Percentiles rank a stretch among this genome's conserved stretches.
Evolutionary conservation across 2,113 vertebrate genomes (phyloP).

Genomic region (Typhlomys cinereus): DNA sequence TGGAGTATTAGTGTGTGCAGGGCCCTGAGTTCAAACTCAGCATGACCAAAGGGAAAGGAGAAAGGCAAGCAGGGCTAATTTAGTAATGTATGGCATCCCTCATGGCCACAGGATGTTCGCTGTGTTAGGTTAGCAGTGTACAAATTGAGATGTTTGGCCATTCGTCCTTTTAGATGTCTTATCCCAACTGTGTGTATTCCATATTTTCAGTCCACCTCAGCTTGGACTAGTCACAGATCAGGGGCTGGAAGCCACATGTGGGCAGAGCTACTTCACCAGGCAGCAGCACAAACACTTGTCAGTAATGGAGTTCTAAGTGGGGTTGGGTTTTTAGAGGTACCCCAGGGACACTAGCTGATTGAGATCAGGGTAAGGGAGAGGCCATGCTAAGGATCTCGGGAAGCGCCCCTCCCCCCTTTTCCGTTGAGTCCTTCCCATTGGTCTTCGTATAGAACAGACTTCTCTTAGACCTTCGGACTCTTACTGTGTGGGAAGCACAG

Average conservation of each 20-base stretch:
- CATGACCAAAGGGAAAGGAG: neutral
- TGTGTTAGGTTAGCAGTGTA: neutral
- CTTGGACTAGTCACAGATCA: neutral
- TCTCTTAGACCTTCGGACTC: neutral
- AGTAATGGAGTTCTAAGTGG: neutral
- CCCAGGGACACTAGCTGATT: neutral
- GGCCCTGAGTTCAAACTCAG: neutral
- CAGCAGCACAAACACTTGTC: too few species aligned
- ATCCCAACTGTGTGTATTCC: neutral
- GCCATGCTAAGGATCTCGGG: fast-evolving
- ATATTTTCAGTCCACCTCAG: neutral
- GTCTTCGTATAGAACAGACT: neutral
- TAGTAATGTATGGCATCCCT: neutral
- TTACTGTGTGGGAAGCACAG: neutral
- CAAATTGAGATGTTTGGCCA: neutral
- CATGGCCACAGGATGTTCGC: neutral
- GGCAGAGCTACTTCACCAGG: neutral
- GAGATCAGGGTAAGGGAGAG: too few species aligned
- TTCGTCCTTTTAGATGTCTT: neutral
- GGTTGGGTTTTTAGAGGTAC: neutral
- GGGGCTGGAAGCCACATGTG: neutral
- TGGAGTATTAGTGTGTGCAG: neutral
- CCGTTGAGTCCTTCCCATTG: neutral
- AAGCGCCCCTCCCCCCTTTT: neutral
- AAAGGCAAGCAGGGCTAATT: neutral